A percentile compares a stretch with the other conserved stretches of the same genome.
Conservation (phyloP, 2,797 vertebrate genomes). For the Mergus octosetaceus region DNA sequence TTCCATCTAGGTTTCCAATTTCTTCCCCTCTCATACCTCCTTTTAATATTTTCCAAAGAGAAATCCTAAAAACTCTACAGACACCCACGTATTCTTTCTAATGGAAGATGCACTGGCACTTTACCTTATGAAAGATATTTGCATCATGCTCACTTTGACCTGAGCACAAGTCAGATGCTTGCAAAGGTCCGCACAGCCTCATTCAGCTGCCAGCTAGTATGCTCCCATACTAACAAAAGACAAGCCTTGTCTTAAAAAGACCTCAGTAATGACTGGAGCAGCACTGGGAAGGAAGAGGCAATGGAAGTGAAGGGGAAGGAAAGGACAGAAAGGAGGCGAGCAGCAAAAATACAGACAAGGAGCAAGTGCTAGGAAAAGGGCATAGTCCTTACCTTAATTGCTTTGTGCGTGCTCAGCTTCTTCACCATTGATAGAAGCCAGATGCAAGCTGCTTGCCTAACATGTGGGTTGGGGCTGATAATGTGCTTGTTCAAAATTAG, state of each 20-base stretch:
- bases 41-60: not conserved
- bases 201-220: not conserved
- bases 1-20: not conserved
- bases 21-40: not conserved
- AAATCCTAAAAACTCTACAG: not conserved
- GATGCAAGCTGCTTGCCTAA: conserved; percentile 95
- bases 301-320: not conserved
- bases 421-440: conserved; percentile 97
- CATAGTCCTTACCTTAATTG: conserved; percentile 85
- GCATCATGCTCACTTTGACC: not conserved
- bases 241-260: not conserved
- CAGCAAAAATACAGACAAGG: not conserved
- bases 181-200: not conserved
- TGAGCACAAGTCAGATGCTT: not conserved
- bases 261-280: not conserved
- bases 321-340: not conserved
- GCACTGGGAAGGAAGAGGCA: not conserved
- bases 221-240: not conserved
- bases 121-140: not conserved
- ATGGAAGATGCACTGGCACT: not conserved
- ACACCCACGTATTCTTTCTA: not conserved
- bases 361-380: not conserved
- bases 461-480: conserved; percentile 90
- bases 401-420: conserved; percentile 90
- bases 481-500: conserved; percentile 90